Conservation (phyloP, 1,140 invertebrate species). For the Triops cancriformis region DNA sequence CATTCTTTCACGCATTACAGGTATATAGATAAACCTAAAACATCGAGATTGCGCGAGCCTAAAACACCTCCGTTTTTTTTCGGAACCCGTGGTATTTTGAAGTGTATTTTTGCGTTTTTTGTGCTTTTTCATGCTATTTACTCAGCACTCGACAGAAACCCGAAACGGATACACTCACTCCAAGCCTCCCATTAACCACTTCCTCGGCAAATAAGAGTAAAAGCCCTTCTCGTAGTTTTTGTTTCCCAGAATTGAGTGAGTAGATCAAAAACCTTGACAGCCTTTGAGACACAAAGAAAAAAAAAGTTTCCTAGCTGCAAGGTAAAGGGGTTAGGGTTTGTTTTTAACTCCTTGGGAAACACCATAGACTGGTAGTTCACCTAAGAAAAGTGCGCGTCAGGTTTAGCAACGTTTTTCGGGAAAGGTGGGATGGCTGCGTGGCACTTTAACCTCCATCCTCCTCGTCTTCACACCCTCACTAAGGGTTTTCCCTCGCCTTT, state of each 20-base stretch:
- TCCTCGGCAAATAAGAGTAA: background rate
- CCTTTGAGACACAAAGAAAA: background rate
- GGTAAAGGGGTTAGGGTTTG: no score
- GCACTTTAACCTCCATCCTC: background rate
- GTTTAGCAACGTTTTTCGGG: background rate
- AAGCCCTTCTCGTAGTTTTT: background rate
- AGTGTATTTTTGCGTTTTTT: no score
- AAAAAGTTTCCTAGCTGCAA: no score
- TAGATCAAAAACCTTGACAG: background rate
- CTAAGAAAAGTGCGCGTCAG: background rate
- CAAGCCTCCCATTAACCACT: background rate
- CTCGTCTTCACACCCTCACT: background rate
- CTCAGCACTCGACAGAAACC: background rate
- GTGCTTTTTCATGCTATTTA: background rate
- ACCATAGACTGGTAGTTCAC: background rate
- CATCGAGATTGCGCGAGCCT: no score
- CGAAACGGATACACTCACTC: background rate
- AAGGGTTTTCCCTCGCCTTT: background rate
- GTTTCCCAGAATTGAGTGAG: background rate
- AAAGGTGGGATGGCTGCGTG: no score
- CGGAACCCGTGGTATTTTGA: no score
- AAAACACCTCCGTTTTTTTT: no score
- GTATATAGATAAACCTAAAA: background rate
- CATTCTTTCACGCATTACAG: background rate
- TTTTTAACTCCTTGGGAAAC: no score